Conservation (phyloP, 2,113 vertebrate species). For the Lagopus leucura region DNA sequence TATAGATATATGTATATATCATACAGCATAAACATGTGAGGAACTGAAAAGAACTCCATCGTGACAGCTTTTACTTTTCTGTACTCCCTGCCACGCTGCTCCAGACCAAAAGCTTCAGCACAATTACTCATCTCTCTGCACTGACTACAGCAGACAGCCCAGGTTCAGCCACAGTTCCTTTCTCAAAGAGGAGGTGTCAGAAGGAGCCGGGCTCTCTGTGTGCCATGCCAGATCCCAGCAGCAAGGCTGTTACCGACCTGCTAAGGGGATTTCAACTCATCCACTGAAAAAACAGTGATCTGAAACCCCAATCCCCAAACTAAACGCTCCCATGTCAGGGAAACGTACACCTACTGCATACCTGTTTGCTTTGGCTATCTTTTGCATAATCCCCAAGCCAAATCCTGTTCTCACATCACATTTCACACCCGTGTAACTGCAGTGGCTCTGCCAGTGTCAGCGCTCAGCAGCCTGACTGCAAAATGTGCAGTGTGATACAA, state of each 20-base stretch:
- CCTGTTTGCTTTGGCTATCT: neutral
- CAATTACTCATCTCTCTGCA: neutral
- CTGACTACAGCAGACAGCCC: neutral
- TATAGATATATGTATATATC: conserved; percentile 70
- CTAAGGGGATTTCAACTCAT: neutral
- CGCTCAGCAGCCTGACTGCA: neutral
- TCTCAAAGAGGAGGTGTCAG: neutral
- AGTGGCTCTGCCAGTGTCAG: neutral
- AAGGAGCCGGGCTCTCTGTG: neutral
- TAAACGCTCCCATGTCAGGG: neutral
- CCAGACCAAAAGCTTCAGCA: neutral
- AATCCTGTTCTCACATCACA: neutral
- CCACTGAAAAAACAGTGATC: neutral
- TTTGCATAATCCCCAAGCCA: neutral
- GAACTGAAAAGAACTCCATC: conserved; percentile 10
- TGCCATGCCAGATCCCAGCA: neutral
- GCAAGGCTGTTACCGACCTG: neutral
- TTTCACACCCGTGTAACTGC: neutral
- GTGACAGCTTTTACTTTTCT: neutral
- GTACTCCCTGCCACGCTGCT: neutral
- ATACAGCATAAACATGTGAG: conserved; percentile 69
- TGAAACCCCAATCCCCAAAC: neutral
- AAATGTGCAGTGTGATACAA: neutral
- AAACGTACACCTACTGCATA: accelerated
- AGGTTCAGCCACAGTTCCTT: neutral